Evolutionary conservation across 2,113 vertebrate species (phyloP), one percentile per base, ranked within the genome.

Genomic region (Ornithorhynchus anatinus): DNA sequence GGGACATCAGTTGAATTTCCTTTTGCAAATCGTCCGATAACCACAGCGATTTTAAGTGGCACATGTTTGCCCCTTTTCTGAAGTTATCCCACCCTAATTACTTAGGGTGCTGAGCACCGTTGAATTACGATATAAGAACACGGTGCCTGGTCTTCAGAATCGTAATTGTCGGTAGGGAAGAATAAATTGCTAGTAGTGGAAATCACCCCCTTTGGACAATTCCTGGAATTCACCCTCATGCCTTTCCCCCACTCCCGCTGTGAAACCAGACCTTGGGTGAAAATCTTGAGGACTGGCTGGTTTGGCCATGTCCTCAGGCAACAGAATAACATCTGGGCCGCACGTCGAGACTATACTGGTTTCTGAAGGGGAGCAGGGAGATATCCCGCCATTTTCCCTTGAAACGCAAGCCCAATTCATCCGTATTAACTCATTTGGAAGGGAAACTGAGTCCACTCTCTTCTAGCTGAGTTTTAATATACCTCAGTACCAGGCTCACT

Each of bases 391-490:
- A 0, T 59, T 75, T 45, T 54, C 33, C 43, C 23, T 36, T 80
- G 51, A 75, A 80, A 54, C 65, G 8, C 53, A 75, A 57, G 23
- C 19, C 31, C 16, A 29, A 17, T 50, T 50, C 32, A 39, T 39
- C 19, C 10, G 62, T 58, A 58, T 58, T 75, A 56, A 15, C 31
- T 84, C 25, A 29, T 50, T 87, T 72, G 45, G 56, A 71, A 22
- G 67, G 52, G 69, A 23, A 67, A 50, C 51, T 75, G 35, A 77
- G 19, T 68, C 25, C 54, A 2, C 60, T 80, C 25, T 51, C 53
- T 77, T 79, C 2, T 0, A 0, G 33, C 70, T 84, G 47, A 10
- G 66, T 68, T 70, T 76, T 37, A 43, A 16, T 17, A 20, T 72
- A 29, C 74, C 33, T 61, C n/a, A 53, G 20, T 1, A 9, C 57